phyloP scores from a whole-genome alignment of 1,140 invertebrate genomes.

The Trachymyrmex cornetzi region DNA sequence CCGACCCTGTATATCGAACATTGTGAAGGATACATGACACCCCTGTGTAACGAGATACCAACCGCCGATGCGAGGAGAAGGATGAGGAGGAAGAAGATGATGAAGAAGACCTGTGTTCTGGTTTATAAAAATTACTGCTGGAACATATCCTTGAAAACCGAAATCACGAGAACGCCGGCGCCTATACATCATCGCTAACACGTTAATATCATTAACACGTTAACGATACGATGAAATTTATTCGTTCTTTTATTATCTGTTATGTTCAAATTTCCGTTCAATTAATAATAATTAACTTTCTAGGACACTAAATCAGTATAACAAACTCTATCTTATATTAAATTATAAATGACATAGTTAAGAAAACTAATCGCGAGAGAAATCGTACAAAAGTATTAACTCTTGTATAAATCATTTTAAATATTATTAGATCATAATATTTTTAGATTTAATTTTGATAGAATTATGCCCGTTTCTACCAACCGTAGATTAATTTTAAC shows the following conservation, averaged over 20 bases:
- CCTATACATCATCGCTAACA: constrained; percentile 41
- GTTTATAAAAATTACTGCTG: constrained; percentile 75
- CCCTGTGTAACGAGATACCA: constrained; percentile 80
- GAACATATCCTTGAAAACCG: constrained; percentile 64
- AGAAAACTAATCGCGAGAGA: not conserved
- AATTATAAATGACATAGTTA: not conserved
- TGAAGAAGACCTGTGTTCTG: constrained; percentile 74
- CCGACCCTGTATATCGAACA: constrained; percentile 27
- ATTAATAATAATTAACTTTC: not conserved
- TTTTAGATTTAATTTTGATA: not conserved
- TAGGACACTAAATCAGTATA: too few species aligned
- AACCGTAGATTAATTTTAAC: too few species aligned
- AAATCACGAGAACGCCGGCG: constrained; percentile 77
- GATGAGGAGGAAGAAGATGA: constrained; percentile 66
- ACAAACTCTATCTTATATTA: not conserved
- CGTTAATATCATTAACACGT: constrained; percentile 35
- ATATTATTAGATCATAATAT: not conserved
- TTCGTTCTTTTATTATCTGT: not conserved
- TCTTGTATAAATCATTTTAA: not conserved
- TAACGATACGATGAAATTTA: constrained; percentile 37
- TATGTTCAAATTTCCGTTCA: constrained; percentile 2
- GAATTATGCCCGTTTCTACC: not conserved
- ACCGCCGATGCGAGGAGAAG: constrained; percentile 71
- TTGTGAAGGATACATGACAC: constrained; percentile 79
- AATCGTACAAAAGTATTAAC: not conserved